These are phyloP conservation scores for Trematomus bernacchii DNA, from an alignment of 2,797 vertebrate genomes.

Conservation along the genomic window DNA sequence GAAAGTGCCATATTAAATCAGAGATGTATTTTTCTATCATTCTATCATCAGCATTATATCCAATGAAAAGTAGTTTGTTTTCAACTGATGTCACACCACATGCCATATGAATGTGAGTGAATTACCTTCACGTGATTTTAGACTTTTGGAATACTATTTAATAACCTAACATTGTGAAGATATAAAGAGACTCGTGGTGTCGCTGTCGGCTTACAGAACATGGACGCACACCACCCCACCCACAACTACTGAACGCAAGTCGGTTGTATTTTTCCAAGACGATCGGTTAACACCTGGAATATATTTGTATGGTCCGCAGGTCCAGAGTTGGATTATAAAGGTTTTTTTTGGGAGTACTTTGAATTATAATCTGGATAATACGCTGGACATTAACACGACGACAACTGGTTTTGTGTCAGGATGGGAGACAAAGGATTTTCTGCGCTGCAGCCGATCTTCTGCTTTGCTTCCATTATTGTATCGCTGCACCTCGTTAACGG, in stretches of 20 bases:
- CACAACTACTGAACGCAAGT: background rate
- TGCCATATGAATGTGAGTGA: too few species aligned
- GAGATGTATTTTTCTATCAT: too few species aligned
- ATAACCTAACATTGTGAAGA: too few species aligned
- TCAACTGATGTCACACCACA: too few species aligned
- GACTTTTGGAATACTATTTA: too few species aligned
- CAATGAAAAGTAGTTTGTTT: too few species aligned
- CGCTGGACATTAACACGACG: too few species aligned
- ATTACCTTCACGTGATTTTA: too few species aligned
- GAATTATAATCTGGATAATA: too few species aligned
- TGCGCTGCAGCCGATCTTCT: background rate
- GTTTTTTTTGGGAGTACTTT: background rate
- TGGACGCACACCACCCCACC: conserved; percentile 11
- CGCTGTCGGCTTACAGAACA: conserved; percentile 52
- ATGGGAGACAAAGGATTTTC: conserved; percentile 47
- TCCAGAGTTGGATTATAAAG: fast-evolving
- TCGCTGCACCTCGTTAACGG: conserved; percentile 40
- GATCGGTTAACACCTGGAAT: fast-evolving
- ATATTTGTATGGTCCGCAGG: background rate
- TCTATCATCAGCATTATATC: too few species aligned
- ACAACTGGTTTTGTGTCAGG: background rate
- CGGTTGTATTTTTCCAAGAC: background rate
- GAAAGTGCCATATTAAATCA: too few species aligned
- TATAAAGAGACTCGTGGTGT: conserved; percentile 25
- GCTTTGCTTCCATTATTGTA: conserved; percentile 10